Evolutionary conservation across 2,113 vertebrate genomes (phyloP).

Genomic region (Lycaon pictus): DNA sequence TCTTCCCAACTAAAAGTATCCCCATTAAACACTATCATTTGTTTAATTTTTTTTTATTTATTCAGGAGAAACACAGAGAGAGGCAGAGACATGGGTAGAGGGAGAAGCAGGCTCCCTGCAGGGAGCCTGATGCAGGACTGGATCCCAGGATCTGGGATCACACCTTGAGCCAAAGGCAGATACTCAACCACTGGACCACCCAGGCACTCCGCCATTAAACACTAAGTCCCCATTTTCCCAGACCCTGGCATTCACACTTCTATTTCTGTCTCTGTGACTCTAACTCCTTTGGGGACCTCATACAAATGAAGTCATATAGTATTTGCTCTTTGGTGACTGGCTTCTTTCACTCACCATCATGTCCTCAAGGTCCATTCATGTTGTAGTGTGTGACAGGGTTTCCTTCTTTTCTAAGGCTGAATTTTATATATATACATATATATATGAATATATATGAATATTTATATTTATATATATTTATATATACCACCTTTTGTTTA

Average conservation of each 20-base stretch:
- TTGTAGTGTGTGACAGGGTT: neutral
- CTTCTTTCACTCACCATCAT: neutral
- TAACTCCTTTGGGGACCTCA: neutral
- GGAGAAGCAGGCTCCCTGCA: too few species aligned
- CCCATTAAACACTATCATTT: neutral
- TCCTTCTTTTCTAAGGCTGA: neutral
- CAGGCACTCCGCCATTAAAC: neutral
- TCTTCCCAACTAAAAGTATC: neutral
- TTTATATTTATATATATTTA: neutral
- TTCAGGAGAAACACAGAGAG: too few species aligned
- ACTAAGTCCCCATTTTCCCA: neutral
- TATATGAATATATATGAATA: too few species aligned
- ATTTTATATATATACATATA: neutral
- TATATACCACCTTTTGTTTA: neutral
- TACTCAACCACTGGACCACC: too few species aligned
- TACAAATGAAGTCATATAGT: rapidly evolving
- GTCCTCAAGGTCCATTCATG: neutral
- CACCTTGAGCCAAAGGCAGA: too few species aligned
- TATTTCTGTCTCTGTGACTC: neutral
- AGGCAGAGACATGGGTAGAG: too few species aligned
- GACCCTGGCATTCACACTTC: neutral
- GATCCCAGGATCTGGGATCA: too few species aligned
- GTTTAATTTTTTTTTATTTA: too few species aligned
- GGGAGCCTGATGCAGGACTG: too few species aligned
- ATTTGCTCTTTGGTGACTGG: neutral